phyloP scores from a whole-genome alignment of 30 jellyfish, hydroid and myxozoan species.

The Chironex yamaguchii region DNA sequence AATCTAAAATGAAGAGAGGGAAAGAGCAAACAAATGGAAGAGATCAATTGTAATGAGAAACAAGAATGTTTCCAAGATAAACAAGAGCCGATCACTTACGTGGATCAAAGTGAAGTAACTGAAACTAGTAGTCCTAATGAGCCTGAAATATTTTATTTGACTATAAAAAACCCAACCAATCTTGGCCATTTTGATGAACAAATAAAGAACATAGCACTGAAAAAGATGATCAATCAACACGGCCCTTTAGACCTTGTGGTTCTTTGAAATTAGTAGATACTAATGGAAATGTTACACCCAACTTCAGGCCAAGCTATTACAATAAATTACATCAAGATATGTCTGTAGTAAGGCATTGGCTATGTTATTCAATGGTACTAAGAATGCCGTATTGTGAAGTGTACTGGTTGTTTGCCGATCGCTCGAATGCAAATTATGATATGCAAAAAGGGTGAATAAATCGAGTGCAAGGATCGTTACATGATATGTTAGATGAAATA shows the following conservation, averaged over 20 bases:
- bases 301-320: neutral
- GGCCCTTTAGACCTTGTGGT: conserved; percentile 39
- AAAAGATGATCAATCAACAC: conserved; percentile 8
- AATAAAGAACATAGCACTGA: neutral
- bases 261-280: neutral
- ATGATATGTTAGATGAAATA: conserved; percentile 2
- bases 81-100: conserved; percentile 7
- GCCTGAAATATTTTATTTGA: neutral
- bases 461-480: conserved; percentile 20
- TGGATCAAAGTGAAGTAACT: neutral
- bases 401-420: conserved; percentile 54
- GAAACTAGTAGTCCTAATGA: conserved; percentile 8
- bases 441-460: conserved; percentile 16
- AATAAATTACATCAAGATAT: neutral
- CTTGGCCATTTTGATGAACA: neutral
- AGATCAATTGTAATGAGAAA: conserved; percentile 12
- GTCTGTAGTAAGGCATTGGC: conserved; percentile 30
- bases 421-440: neutral
- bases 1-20: neutral
- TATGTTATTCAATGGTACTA: conserved; percentile 24
- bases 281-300: neutral
- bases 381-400: conserved; percentile 46
- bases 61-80: conserved; percentile 14
- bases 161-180: conserved; percentile 11
- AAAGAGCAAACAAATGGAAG: conserved; percentile 1